Conservation (phyloP, 1,140 invertebrate genomes). For the Halotydeus destructor region DNA sequence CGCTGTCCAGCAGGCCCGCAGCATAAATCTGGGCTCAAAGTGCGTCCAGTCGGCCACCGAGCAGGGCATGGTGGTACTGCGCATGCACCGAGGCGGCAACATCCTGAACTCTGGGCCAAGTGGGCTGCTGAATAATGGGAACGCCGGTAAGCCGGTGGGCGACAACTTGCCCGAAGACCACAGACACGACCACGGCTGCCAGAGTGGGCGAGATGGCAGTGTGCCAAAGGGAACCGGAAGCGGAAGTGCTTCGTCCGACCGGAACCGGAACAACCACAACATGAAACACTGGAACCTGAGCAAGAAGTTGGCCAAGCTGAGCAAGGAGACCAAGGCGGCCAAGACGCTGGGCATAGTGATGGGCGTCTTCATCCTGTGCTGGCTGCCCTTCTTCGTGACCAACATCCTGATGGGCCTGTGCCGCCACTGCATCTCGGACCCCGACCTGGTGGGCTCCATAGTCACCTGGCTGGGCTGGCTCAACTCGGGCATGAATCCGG, state of each 20-base stretch:
- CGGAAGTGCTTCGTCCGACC: not conserved
- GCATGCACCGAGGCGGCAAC: constrained; percentile 62
- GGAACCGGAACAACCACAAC: not conserved
- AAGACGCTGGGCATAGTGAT: constrained; percentile 39
- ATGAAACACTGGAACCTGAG: constrained; percentile 66
- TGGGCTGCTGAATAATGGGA: too few relatives aligned
- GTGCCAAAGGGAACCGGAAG: constrained; percentile 24
- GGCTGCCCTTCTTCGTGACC: constrained; percentile 94
- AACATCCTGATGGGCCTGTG: constrained; percentile 80
- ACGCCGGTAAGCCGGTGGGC: too few relatives aligned
- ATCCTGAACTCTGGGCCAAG: too few relatives aligned
- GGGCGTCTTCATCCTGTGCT: constrained; percentile 90
- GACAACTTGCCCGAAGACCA: constrained; percentile 1
- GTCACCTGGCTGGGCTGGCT: constrained; percentile 98
- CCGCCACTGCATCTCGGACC: constrained; percentile 48
- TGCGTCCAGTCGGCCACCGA: constrained; percentile 32
- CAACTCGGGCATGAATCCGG: constrained; percentile 92
- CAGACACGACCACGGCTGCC: constrained; percentile 10
- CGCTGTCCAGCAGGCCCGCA: constrained; percentile 72
- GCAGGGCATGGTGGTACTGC: constrained; percentile 33
- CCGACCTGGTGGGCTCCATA: constrained; percentile 69
- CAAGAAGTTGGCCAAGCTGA: constrained; percentile 60
- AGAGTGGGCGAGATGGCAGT: constrained; percentile 36
- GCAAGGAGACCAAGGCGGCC: constrained; percentile 33
- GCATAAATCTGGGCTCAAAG: constrained; percentile 39